Base-by-base conservation (phyloP, 2,888 invertebrate genomes). In the Parnassius apollo region DNA sequence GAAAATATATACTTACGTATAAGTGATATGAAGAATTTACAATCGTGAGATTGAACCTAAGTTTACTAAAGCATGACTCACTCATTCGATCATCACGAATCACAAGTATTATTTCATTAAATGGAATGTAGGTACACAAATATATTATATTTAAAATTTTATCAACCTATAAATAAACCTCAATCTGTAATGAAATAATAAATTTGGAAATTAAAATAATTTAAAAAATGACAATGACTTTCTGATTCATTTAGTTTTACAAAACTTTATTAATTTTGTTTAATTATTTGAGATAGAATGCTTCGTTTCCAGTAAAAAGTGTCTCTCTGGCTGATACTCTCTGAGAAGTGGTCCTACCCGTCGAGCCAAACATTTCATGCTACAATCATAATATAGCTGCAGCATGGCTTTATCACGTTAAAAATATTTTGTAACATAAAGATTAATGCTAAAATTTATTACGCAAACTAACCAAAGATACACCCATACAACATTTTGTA, bases 41-140 rank as follows among this genome's bases (percentile, higher is more conserved):
- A 13, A 57, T 25, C 57, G 12, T 25, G 35, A 57, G 49, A 42
- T 42, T 42, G 22, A 13, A 57, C 9, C 9, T 57, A 50, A 50
- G 65, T 60, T 56, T 54, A n/a, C 4, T 12, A 1, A 35, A 10
- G 59, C 42, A 56, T 63, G 62, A 60, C 42, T 65, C 62, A 65
- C 55, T 60, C 60, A 63, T 63, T 57, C 55, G 51, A 44, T 42
- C 42, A 59, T 63, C 63, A 55, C 55, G 55, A 54, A 58, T 48
- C 10, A 54, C 45, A 54, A 42, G 59, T 55, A 50, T 63, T 63
- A 58, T 63, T 63, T 59, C 59, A 63, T 59, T 59, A 45, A 48
- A 42, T 42, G 57, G 55, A 59, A 56, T 59, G 55, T 57, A 25
- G 35, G 51, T 50, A 61, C 51, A 11, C 8, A 2, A 49, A 49